Base-by-base conservation (phyloP, 2,888 invertebrate species). In the Luffia ferchaultella region DNA sequence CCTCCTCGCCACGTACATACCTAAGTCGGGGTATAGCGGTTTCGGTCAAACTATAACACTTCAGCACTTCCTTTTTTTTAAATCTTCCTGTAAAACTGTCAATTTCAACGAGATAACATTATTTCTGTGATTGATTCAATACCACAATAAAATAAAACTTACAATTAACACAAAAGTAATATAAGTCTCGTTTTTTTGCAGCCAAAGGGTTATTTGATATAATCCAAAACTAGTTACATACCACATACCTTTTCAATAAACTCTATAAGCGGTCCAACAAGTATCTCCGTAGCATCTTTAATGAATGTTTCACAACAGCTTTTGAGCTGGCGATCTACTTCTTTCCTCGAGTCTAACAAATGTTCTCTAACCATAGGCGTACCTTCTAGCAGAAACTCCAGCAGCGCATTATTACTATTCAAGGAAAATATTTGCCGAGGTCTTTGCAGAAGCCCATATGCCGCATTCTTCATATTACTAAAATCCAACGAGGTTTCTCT, bases 401-500 rank as follows among this genome's bases (percentile, higher is more conserved):
- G 73, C 46, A 99, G 70, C 0, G 98, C 93, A 76, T 99, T 99
- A 68, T 92, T 97, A 53, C 90, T 90, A 60, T 89, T 91, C 63
- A 95, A 68, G 0, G 93, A 92, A 67, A 99, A 98, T 49, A 98
- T 87, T 62, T 93, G 92, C 45, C 92, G 89, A 16, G 94, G 89
- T 60, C 92, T 93, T 54, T 91, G 91, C 1, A 93, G 70, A 1
- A 93, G 67, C 0, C 90, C 90, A 53, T 89, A 89, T 47, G 96
- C 95, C 0, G 95, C 95, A 45, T 90, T 92, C 76, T 92, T 97
- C 49, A 97, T 89, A 70, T 95, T 95, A 58, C 94, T 95, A 62
- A 98, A 97, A 75, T 98, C 98, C 55, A 99, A 73, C 16, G 92
- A 90, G 3, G 96, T 96, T 72, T 99, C 98, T 65, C 94, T 95